These are phyloP conservation scores for Morpho achilles DNA, from an alignment of 2,888 invertebrate species.

Conservation along the genomic window DNA sequence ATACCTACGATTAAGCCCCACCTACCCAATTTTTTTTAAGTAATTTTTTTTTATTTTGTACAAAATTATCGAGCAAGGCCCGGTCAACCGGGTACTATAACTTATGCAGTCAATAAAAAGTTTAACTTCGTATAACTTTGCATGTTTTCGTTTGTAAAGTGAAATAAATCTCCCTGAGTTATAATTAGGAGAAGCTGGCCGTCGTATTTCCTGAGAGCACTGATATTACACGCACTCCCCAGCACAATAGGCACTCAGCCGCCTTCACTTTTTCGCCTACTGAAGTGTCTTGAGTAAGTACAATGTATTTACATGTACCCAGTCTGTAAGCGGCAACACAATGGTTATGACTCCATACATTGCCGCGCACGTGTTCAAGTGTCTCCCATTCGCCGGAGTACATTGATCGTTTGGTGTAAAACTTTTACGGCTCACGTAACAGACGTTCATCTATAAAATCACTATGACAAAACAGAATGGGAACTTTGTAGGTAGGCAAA, in stretches of 20 bases:
- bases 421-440: neutral
- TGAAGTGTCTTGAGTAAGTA: constrained; percentile 53
- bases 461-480: too few species aligned
- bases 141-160: too few species aligned
- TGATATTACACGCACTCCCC: constrained; percentile 49
- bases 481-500: too few species aligned
- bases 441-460: too few species aligned
- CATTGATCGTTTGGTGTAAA: constrained; percentile 11
- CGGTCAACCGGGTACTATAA: too few species aligned
- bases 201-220: constrained; percentile 43
- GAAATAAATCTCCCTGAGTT: constrained; percentile 28
- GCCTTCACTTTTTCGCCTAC: constrained; percentile 50
- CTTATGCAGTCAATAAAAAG: too few species aligned
- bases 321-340: constrained; percentile 18
- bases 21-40: too few species aligned
- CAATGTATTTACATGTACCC: constrained; percentile 38
- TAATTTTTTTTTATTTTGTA: too few species aligned
- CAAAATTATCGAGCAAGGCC: too few species aligned
- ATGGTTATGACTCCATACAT: constrained; percentile 12
- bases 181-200: constrained; percentile 48
- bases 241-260: constrained; percentile 50
- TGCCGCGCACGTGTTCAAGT: constrained; percentile 29
- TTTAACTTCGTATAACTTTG: too few species aligned
- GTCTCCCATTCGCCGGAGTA: constrained; percentile 30
- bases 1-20: too few species aligned